These are phyloP conservation scores for Pyrocoelia pectoralis DNA, from an alignment of 2,888 invertebrate genomes.

Conservation along the genomic window DNA sequence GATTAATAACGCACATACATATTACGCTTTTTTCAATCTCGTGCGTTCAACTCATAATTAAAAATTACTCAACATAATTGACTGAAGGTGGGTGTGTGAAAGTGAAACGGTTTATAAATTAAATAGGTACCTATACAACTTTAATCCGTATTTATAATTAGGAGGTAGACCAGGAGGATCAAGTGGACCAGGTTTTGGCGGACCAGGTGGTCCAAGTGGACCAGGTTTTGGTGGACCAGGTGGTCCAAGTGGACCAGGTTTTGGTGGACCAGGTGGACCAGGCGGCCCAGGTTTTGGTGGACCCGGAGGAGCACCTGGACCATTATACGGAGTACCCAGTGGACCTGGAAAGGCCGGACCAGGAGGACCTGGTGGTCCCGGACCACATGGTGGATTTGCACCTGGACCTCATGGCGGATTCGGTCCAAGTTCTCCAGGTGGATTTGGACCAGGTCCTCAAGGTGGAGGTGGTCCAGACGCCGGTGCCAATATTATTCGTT, in stretches of 20 bases:
- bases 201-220: conserved; percentile 30
- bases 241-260: conserved; percentile 30
- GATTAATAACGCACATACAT: neutral
- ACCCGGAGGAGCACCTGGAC: conserved; percentile 23
- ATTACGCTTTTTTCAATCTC: neutral
- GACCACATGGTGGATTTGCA: conserved; percentile 28
- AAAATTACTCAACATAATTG: neutral
- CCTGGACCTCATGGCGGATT: conserved; percentile 41
- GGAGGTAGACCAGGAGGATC: conserved; percentile 8
- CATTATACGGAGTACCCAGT: conserved; percentile 23
- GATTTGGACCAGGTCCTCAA: conserved; percentile 20
- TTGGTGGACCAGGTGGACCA: conserved; percentile 16
- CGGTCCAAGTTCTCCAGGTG: conserved; percentile 38
- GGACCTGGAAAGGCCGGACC: too few species aligned
- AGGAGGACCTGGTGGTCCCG: too few species aligned
- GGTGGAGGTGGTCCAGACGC: conserved; percentile 48
- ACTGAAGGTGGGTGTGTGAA: neutral
- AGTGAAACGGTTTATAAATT: too few species aligned
- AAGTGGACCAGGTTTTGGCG: conserved; percentile 18
- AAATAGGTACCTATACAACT: too few species aligned
- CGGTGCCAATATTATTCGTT: conserved; percentile 64
- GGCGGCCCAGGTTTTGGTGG: conserved; percentile 32
- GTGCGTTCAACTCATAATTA: neutral
- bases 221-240: conserved; percentile 29
- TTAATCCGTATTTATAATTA: neutral